A percentile compares a stretch with the other conserved stretches of the same genome.
Conservation (phyloP, 1,140 invertebrate species). For the Euwallacea similis region DNA sequence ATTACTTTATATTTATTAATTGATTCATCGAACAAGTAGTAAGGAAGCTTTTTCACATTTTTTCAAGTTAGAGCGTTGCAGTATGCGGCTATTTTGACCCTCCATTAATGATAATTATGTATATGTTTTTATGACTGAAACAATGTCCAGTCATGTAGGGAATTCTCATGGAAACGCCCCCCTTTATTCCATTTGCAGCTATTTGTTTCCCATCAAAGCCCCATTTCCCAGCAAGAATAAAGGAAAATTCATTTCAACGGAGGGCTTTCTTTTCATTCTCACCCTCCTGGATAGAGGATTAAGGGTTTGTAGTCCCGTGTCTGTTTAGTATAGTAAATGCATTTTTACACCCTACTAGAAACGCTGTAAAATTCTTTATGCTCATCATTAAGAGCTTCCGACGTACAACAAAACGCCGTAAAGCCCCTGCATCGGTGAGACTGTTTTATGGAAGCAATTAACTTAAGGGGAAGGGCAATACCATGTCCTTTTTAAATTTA, state of each 20-base stretch:
- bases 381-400: slow-evolving; percentile 23
- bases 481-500: slow-evolving; percentile 22
- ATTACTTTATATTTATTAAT: too few species aligned
- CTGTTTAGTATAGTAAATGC: slow-evolving; percentile 17
- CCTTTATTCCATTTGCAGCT: not conserved
- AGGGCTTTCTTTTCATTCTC: not conserved
- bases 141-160: too few species aligned
- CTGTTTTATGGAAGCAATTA: slow-evolving; percentile 27
- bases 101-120: too few species aligned
- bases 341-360: slow-evolving; percentile 14
- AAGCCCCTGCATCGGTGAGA: slow-evolving; percentile 15
- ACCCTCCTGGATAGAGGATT: not conserved
- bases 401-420: slow-evolving; percentile 23
- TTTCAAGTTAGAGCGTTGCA: too few species aligned
- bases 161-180: too few species aligned
- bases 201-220: not conserved
- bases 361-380: slow-evolving; percentile 28
- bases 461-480: slow-evolving; percentile 6
- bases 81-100: too few species aligned
- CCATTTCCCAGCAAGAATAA: not conserved
- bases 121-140: too few species aligned
- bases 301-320: not conserved
- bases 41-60: too few species aligned
- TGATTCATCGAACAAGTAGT: too few species aligned
- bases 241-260: not conserved